Conservation (phyloP, 2,797 vertebrate genomes). For the Acestrorhynchus altus region DNA sequence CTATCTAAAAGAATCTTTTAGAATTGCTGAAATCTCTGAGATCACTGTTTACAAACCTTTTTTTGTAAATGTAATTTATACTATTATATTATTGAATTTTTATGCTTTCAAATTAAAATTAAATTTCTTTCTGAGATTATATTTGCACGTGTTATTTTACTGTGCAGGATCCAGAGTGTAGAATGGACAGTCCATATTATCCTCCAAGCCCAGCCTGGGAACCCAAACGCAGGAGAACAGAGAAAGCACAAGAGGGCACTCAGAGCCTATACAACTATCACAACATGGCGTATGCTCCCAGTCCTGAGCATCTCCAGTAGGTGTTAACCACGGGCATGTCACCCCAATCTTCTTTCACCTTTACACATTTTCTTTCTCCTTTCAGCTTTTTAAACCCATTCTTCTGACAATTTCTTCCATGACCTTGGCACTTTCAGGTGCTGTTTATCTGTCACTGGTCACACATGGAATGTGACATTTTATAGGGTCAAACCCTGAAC, state of each 20-base stretch:
- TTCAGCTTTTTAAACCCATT: not conserved
- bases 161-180: conserved; percentile 13
- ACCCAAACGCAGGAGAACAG: conserved; percentile 33
- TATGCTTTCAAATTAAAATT: too few relatives aligned
- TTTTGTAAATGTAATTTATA: too few relatives aligned
- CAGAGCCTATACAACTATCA: conserved; percentile 12
- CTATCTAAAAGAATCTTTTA: too few relatives aligned
- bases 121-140: too few relatives aligned
- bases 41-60: too few relatives aligned
- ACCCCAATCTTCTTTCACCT: not conserved
- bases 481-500: not conserved
- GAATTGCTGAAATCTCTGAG: too few relatives aligned
- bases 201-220: not conserved
- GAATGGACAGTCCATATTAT: not conserved
- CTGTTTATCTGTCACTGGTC: not conserved
- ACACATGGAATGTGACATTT: not conserved
- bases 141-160: not conserved
- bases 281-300: not conserved
- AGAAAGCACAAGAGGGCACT: conserved; percentile 50
- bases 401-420: not conserved
- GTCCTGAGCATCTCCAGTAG: conserved; percentile 27
- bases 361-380: not conserved
- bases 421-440: not conserved
- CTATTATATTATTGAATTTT: too few relatives aligned
- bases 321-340: conserved; percentile 29